phyloP scores from a whole-genome alignment of 2,888 invertebrate species.

The Petrolisthes cinctipes region DNA sequence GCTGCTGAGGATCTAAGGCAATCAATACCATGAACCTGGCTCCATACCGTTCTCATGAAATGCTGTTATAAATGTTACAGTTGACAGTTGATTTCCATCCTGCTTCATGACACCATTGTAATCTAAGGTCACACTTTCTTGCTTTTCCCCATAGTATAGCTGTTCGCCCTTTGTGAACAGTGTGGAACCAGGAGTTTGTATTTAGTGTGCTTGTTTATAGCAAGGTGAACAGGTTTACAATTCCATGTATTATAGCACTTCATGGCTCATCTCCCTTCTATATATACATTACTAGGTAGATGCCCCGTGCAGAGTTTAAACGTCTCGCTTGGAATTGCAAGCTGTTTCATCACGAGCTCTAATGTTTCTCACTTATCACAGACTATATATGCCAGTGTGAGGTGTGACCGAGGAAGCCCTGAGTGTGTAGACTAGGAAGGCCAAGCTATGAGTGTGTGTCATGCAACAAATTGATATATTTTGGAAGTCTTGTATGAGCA shows the following conservation, averaged over 20 bases:
- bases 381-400: constrained; percentile 61
- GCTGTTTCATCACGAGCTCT: constrained; percentile 23
- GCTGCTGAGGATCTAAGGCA: constrained; percentile 52
- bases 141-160: constrained; percentile 49
- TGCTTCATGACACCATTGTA: constrained; percentile 59
- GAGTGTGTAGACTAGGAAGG: constrained; percentile 62
- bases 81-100: constrained; percentile 59
- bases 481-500: constrained; percentile 59
- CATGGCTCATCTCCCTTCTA: constrained; percentile 14
- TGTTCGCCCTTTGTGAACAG: constrained; percentile 63
- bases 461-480: constrained; percentile 61
- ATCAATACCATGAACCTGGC: constrained; percentile 60
- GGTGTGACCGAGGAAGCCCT: constrained; percentile 63
- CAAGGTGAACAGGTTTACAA: constrained; percentile 35
- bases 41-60: constrained; percentile 61
- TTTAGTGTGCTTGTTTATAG: constrained; percentile 59
- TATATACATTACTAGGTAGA: not conserved
- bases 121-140: constrained; percentile 63
- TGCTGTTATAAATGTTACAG: constrained; percentile 61
- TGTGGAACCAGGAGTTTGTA: constrained; percentile 63
- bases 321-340: constrained; percentile 31
- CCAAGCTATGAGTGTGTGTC: constrained; percentile 61
- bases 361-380: constrained; percentile 59
- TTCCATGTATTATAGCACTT: not conserved
- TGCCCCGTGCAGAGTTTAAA: not conserved